Percentiles rank a stretch among this genome's conserved stretches.
phyloP scores from a whole-genome alignment of 2,888 invertebrate genomes.

The Synergus gifuensis region DNA sequence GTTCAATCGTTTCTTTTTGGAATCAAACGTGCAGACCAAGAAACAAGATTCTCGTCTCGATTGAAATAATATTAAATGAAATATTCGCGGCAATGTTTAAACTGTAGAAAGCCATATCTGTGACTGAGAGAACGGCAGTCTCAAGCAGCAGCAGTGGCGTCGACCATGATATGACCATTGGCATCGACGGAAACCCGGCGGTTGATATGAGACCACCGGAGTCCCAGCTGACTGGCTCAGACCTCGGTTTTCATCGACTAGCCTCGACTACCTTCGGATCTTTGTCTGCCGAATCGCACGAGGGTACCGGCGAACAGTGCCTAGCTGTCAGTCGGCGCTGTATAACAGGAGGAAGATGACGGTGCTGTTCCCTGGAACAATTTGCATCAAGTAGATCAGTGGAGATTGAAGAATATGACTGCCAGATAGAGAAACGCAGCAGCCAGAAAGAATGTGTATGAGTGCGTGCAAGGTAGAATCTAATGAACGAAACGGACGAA shows the following conservation, averaged over 20 bases:
- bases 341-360: constrained; percentile 52
- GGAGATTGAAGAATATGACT: constrained; percentile 26
- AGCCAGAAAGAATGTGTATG: constrained; percentile 12
- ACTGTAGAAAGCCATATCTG: too few relatives aligned
- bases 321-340: constrained; percentile 72
- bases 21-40: too few relatives aligned
- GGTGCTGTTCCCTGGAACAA: constrained; percentile 31
- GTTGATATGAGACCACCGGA: constrained; percentile 56
- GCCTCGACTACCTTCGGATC: constrained; percentile 67
- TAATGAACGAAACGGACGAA: constrained; percentile 23
- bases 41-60: too few relatives aligned
- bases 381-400: constrained; percentile 3
- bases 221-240: constrained; percentile 71
- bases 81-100: too few relatives aligned
- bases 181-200: constrained; percentile 31
- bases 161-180: not conserved
- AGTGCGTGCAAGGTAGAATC: constrained; percentile 5
- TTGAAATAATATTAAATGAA: too few relatives aligned
- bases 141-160: not conserved
- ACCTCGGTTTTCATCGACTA: constrained; percentile 61
- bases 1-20: too few relatives aligned
- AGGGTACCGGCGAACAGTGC: constrained; percentile 68
- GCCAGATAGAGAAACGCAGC: constrained; percentile 23
- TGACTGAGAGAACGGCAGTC: too few relatives aligned
- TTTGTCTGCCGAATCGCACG: constrained; percentile 70